Conservation (phyloP, 2,113 vertebrate genomes). For the Pica pica region DNA sequence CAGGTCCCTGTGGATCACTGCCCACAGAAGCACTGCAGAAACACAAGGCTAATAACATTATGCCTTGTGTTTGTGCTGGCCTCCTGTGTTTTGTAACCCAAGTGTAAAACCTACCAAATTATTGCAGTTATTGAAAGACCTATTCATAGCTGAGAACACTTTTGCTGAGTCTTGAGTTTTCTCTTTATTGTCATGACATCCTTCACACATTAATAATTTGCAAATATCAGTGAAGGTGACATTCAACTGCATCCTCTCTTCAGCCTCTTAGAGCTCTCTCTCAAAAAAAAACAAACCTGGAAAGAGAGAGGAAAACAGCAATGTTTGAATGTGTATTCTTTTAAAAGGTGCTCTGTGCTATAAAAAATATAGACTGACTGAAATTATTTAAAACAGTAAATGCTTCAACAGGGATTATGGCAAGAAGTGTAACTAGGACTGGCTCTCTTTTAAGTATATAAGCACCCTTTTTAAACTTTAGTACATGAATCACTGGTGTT, state of each 20-base stretch:
- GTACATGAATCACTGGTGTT: background rate
- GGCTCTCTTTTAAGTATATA: background rate
- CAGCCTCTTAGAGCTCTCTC: background rate
- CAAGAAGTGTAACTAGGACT: background rate
- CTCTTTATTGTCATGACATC: background rate
- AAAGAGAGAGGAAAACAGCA: background rate
- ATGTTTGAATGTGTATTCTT: background rate
- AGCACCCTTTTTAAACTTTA: background rate
- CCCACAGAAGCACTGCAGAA: background rate
- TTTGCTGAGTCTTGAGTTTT: background rate
- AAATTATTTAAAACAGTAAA: background rate
- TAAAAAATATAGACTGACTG: background rate
- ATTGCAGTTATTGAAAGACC: background rate
- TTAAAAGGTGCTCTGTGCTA: background rate
- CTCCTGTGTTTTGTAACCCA: background rate
- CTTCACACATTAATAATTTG: background rate
- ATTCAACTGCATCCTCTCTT: background rate
- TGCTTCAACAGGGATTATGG: background rate
- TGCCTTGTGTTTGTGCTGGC: background rate
- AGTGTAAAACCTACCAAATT: background rate
- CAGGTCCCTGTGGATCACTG: background rate
- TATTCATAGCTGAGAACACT: background rate
- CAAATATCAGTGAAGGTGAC: background rate
- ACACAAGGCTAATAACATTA: background rate
- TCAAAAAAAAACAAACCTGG: background rate